phyloP scores from a whole-genome alignment of 2,888 invertebrate species.

The Trichogramma dendrolimi region DNA sequence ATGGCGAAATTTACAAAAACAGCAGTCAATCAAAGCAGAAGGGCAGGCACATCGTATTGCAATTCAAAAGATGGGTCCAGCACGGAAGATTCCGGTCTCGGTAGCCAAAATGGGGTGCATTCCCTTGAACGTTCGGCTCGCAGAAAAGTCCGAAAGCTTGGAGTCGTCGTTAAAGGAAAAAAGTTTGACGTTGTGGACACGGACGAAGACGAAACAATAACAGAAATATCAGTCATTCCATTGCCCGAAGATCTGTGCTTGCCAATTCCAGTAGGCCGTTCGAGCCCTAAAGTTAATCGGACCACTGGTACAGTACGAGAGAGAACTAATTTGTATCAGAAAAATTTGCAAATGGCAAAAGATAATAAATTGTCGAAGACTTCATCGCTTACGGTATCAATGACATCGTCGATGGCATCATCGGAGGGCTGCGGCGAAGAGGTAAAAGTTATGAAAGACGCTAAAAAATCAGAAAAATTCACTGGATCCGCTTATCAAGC shows the following conservation, averaged over 20 bases:
- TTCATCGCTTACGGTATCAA: conserved; percentile 40
- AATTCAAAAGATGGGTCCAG: conserved; percentile 61
- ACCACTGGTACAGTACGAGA: conserved; percentile 55
- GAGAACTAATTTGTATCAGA: conserved; percentile 54
- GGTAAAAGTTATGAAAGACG: conserved; percentile 70
- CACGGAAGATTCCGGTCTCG: conserved; percentile 65
- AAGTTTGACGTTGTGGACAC: conserved; percentile 73
- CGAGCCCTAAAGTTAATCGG: background rate
- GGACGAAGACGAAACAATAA: conserved; percentile 62
- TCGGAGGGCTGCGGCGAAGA: conserved; percentile 57
- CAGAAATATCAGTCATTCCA: conserved; percentile 63
- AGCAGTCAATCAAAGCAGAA: conserved; percentile 67
- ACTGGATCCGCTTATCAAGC: background rate
- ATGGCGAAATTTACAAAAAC: conserved; percentile 70
- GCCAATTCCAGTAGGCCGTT: background rate
- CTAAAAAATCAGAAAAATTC: conserved; percentile 57
- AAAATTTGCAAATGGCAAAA: conserved; percentile 44
- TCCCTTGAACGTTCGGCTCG: conserved; percentile 41
- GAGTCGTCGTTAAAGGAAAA: conserved; percentile 70
- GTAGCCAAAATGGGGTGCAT: conserved; percentile 48
- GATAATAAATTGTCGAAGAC: conserved; percentile 46
- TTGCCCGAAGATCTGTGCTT: conserved; percentile 56
- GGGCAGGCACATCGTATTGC: conserved; percentile 50
- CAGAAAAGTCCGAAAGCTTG: conserved; percentile 58
- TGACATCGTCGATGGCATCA: conserved; percentile 47